Evolutionary conservation across 2,113 vertebrate species (phyloP), one percentile per base, ranked within the genome.

Genomic region (Caranx ignobilis): DNA sequence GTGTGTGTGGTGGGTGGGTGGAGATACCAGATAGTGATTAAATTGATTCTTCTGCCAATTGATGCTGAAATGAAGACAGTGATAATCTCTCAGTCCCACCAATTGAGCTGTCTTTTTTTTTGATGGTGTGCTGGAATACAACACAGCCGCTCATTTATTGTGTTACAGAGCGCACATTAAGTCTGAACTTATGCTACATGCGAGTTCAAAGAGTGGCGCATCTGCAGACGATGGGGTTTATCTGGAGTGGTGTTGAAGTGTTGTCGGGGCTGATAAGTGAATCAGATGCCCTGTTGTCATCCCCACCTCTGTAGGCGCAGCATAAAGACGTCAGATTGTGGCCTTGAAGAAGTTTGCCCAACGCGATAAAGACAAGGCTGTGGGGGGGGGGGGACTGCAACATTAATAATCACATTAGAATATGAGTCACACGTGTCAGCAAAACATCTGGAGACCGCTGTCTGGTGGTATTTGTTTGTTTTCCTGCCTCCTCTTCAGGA

Each of bases 11-110:
- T n/a, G 83, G 19, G 70, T 55, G 79, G 63, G 81, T 61, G 68
- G 67, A 75, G 86, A 91, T 87, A 85, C 57, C 75, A 88, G 83
- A 90, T 86, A 86, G 34, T 21, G 75, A 66, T 81, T 66, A 85
- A 89, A 82, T 88, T 82, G 84, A 92, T 89, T 89, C 64, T 82
- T 87, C 79, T 87, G 79, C 78, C 83, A 88, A 82, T 85, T 89
- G 82, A 90, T 78, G 77, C 77, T 87, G 82, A 84, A 89, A 88
- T 77, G 71, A 87, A 91, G 81, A 82, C 48, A 32, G 21, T 31
- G 85, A 88, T 89, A 85, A 89, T 88, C 75, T 87, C 56, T 70
- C 71, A 45, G 62, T 79, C 72, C 73, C 67, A 81, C 73, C 78
- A 81, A 81, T 18, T 79, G 56, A 75, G 50, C 16, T 64, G 8